phyloP scores from a whole-genome alignment of 2,888 invertebrate species.

The Saturnia pavonia region DNA sequence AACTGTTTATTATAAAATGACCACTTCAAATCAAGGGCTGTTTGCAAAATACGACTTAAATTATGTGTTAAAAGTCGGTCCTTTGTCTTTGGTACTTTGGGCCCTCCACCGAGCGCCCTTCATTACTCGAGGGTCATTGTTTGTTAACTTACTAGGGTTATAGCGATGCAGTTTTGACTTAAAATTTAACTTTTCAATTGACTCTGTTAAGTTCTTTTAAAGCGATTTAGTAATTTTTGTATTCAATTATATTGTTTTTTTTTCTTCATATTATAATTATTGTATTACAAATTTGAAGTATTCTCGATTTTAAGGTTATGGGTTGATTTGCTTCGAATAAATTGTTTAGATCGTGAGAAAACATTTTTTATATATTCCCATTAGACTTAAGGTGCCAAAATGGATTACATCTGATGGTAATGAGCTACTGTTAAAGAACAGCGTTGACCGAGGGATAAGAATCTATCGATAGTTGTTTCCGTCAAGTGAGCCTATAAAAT shows the following conservation, averaged over 20 bases:
- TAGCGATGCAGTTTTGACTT: conserved; percentile 18
- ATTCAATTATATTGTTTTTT: not conserved
- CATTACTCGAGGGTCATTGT: conserved; percentile 32
- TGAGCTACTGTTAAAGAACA: too few relatives aligned
- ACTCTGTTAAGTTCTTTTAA: not conserved
- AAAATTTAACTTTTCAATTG: conserved; percentile 16
- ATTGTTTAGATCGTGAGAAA: not conserved
- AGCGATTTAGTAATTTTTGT: conserved; percentile 13
- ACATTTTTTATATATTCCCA: not conserved
- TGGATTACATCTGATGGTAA: too few relatives aligned
- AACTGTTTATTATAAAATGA: conserved; percentile 56
- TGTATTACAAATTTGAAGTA: not conserved
- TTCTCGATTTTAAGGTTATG: not conserved
- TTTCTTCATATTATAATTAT: not conserved
- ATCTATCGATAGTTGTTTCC: too few relatives aligned
- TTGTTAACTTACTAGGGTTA: conserved; percentile 14
- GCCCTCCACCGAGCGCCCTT: conserved; percentile 46
- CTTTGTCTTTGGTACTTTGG: conserved; percentile 60
- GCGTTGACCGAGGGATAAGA: too few relatives aligned
- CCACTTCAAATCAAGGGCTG: conserved; percentile 59
- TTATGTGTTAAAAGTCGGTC: conserved; percentile 55
- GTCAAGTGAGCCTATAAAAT: too few relatives aligned
- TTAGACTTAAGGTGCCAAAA: not conserved
- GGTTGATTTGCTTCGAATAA: not conserved
- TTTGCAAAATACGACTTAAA: conserved; percentile 76